phyloP scores from a whole-genome alignment of 2,797 vertebrate species.

The Macroramphosus scolopax region DNA sequence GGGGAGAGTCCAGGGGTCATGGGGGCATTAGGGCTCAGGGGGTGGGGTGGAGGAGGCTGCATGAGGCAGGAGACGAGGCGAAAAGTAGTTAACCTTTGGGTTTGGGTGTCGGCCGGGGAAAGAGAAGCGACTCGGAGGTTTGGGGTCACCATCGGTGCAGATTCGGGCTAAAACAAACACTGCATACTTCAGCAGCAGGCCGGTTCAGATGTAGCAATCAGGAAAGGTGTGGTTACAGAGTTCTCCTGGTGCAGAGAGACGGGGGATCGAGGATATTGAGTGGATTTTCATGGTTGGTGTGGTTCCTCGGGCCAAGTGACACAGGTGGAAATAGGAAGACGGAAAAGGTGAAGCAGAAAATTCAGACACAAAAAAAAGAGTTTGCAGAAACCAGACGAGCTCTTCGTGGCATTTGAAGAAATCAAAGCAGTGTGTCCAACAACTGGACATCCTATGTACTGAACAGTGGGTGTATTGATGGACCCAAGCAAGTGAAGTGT shows the following conservation, averaged over 20 bases:
- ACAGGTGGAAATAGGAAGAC: conserved; percentile 71
- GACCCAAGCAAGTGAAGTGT: too few relatives aligned
- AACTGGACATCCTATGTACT: too few relatives aligned
- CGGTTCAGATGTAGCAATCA: too few relatives aligned
- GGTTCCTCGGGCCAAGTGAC: conserved; percentile 42
- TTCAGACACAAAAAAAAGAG: too few relatives aligned
- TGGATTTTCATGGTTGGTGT: conserved; percentile 14
- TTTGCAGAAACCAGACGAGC: too few relatives aligned
- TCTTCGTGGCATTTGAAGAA: too few relatives aligned
- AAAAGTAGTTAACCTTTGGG: neutral
- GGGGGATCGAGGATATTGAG: conserved; percentile 5
- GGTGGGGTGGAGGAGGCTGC: conserved; percentile 10
- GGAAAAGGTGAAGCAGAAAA: too few relatives aligned
- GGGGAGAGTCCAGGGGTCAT: conserved; percentile 47
- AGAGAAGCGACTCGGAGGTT: conserved; percentile 1
- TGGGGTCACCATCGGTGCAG: conserved; percentile 15
- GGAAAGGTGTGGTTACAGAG: too few relatives aligned
- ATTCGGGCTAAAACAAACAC: neutral
- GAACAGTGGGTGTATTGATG: too few relatives aligned
- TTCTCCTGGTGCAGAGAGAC: too few relatives aligned
- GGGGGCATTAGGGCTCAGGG: conserved; percentile 12
- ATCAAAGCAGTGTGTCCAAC: too few relatives aligned
- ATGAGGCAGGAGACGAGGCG: conserved; percentile 3
- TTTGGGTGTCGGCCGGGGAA: conserved; percentile 1
- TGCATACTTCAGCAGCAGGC: neutral